phyloP scores from a whole-genome alignment of 2,888 invertebrate species.

The Hipparchia semele region DNA sequence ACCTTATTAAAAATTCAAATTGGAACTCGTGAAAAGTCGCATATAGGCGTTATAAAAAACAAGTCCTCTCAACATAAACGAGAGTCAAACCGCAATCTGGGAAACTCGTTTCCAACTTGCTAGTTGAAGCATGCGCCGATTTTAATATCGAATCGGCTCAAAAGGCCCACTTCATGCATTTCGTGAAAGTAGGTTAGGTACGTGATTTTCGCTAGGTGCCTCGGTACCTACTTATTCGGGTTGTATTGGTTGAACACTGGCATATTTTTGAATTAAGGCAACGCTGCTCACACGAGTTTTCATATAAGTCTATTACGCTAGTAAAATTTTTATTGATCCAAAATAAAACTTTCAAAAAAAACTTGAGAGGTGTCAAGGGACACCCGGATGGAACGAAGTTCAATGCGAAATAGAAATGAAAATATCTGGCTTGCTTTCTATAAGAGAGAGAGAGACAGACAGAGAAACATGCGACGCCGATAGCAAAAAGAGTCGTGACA shows the following conservation, averaged over 20 bases:
- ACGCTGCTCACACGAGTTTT: too few relatives aligned
- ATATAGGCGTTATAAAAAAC: not conserved
- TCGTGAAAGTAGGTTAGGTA: slow-evolving; percentile 32
- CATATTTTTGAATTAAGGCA: not conserved
- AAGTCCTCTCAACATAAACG: slow-evolving; percentile 10
- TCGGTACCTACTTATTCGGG: not conserved
- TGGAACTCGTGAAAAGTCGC: not conserved
- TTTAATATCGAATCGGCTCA: slow-evolving; percentile 26
- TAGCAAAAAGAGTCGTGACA: too few relatives aligned
- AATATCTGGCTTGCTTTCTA: too few relatives aligned
- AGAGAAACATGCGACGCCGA: too few relatives aligned
- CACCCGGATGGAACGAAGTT: too few relatives aligned
- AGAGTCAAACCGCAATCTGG: slow-evolving; percentile 33
- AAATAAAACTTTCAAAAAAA: too few relatives aligned
- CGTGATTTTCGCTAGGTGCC: slow-evolving; percentile 17
- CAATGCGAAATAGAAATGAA: too few relatives aligned
- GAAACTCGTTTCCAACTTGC: slow-evolving; percentile 28
- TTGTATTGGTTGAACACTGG: not conserved
- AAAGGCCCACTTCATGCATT: slow-evolving; percentile 32
- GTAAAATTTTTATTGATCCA: too few relatives aligned
- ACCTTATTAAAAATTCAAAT: not conserved
- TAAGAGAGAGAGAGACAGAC: too few relatives aligned
- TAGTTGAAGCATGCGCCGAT: slow-evolving; percentile 33
- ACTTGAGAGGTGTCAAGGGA: too few relatives aligned
- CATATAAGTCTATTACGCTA: too few relatives aligned